Conservation (phyloP, 2,888 invertebrate species). For the Corythucha ciliata region DNA sequence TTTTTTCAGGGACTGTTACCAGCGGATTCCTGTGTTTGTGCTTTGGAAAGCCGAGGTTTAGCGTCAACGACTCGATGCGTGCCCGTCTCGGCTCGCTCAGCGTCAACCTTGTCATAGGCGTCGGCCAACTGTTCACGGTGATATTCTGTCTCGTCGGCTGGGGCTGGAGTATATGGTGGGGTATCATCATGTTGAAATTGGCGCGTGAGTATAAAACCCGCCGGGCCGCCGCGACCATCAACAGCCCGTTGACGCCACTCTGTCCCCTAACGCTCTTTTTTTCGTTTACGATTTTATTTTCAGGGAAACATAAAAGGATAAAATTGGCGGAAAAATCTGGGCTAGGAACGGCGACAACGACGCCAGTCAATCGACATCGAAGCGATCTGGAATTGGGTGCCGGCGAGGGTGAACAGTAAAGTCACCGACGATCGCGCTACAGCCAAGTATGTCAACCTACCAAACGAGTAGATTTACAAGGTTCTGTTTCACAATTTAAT, state of each 20-base stretch:
- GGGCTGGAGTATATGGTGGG: slow-evolving; percentile 99
- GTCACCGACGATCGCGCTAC: too few species aligned
- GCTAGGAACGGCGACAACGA: slow-evolving; percentile 48
- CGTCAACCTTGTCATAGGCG: slow-evolving; percentile 75
- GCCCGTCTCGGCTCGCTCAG: slow-evolving; percentile 71
- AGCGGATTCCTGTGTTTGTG: slow-evolving; percentile 84
- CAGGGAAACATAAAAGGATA: slow-evolving; percentile 57
- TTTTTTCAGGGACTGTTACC: slow-evolving; percentile 67
- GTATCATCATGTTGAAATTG: slow-evolving; percentile 79
- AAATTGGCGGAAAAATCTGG: slow-evolving; percentile 49
- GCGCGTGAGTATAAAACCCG: slow-evolving; percentile 58
- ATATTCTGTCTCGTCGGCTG: slow-evolving; percentile 90
- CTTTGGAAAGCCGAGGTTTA: slow-evolving; percentile 79
- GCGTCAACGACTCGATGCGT: slow-evolving; percentile 65
- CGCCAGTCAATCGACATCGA: slow-evolving; percentile 36
- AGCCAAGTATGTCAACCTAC: too few species aligned
- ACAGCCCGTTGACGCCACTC: neutral
- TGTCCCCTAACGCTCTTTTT: neutral
- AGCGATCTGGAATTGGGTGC: too few species aligned
- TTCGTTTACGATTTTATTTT: slow-evolving; percentile 9
- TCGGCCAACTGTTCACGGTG: slow-evolving; percentile 84
- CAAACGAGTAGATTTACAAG: too few species aligned
- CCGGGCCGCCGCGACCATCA: neutral
- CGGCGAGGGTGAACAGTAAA: slow-evolving; percentile 8
- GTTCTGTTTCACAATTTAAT: too few species aligned